Base-by-base conservation (phyloP, 1,140 invertebrate genomes). In the Sycophaga agraensis region DNA sequence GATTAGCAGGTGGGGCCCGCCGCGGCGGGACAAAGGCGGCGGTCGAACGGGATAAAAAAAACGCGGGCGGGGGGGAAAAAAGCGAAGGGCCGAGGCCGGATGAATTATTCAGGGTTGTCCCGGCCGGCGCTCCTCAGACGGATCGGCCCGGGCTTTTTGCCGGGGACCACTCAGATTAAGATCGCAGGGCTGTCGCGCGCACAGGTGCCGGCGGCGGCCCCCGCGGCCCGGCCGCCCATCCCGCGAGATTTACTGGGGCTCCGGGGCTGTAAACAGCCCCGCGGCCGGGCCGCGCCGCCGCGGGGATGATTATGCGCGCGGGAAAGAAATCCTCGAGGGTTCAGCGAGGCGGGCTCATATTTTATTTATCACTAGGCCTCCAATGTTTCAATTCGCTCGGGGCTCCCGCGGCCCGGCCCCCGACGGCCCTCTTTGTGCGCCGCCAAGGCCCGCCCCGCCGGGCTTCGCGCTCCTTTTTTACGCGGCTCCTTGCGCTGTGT, bases 61-160 rank as follows among this genome's bases (percentile, higher is more conserved):
- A n/a, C n/a, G n/a, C n/a, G n/a, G n/a, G n/a, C n/a, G n/a, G n/a
- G n/a, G n/a, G n/a, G n/a, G n/a, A n/a, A n/a, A 22, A 7, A 4
- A 31, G 8, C 11, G 26, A 26, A 14, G 46, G 46, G 2, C 34
- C 24, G 2, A 46, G 12, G 19, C 51, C 54, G 66, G 64, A 74
- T 74, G 73, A 73, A 73, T 74, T 68, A 73, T 74, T 74, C 73
- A 74, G 68, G 65, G 66, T n/a, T 4, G 48, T 4, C 28, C 24
- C 35, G 37, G 9, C 37, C 17, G 54, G 12, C 54, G 17, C 37
- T 34, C 24, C 50, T 63, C 56, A n/a, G n/a, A n/a, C n/a, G n/a
- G n/a, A n/a, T n/a, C n/a, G n/a, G 59, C 43, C 6, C 57, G 63
- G 64, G 50, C 64, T 67, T 71, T 69, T 70, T 66, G 64, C 62